Percentiles rank a stretch among this genome's conserved stretches.
Evolutionary conservation across 2,113 vertebrate species (phyloP).

Genomic region (Colossoma macropomum): DNA sequence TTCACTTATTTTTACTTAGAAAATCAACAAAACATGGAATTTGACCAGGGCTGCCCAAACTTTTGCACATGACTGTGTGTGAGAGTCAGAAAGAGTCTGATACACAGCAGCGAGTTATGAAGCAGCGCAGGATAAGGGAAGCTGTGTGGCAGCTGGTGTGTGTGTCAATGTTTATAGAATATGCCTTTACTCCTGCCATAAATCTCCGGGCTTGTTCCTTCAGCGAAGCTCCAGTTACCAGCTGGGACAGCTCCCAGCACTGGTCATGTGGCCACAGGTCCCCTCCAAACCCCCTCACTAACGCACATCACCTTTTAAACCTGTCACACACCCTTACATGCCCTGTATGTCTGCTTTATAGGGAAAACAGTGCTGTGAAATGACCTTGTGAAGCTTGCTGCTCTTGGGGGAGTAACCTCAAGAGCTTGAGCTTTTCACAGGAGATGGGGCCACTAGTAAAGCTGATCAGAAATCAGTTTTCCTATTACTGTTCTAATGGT

Average conservation of each 20-base stretch:
- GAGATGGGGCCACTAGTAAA: background rate
- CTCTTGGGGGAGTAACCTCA: background rate
- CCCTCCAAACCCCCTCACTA: constrained; percentile 13
- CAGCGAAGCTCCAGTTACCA: constrained; percentile 63
- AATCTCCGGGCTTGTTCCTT: constrained; percentile 71
- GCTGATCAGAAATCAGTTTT: no score
- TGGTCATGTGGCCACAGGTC: constrained; percentile 56
- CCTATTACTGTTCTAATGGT: no score
- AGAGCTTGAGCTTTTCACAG: background rate
- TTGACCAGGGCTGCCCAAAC: no score
- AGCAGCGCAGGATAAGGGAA: constrained; percentile 33
- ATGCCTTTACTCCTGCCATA: constrained; percentile 76
- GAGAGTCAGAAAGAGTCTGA: constrained; percentile 25
- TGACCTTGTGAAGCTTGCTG: background rate
- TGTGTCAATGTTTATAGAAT: constrained; percentile 83
- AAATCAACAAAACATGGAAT: no score
- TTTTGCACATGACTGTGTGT: background rate
- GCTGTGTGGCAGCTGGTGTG: constrained; percentile 71
- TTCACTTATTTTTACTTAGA: no score
- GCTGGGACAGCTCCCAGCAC: constrained; percentile 40
- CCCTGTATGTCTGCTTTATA: constrained; percentile 6
- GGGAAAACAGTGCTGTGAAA: constrained; percentile 12
- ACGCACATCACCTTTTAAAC: constrained; percentile 3
- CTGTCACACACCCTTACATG: background rate
- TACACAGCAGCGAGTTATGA: constrained; percentile 39